Conservation (phyloP, 2,888 invertebrate genomes). For the Smittia sp. region DNA sequence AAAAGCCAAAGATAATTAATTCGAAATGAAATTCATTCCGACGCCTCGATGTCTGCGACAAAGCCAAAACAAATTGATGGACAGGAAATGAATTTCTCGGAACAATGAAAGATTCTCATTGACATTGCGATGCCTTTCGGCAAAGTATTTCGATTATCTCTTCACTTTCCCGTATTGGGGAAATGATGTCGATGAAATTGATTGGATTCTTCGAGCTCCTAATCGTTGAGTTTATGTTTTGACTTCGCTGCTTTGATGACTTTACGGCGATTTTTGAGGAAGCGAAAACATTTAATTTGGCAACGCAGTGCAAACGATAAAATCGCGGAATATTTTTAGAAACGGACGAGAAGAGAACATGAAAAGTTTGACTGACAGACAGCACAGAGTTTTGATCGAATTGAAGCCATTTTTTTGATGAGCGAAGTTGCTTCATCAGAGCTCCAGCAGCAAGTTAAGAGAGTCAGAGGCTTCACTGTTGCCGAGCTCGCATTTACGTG, state of each 20-base stretch:
- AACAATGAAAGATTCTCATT: background rate
- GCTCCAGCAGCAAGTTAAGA: too few relatives aligned
- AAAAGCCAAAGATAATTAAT: background rate
- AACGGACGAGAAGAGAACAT: background rate
- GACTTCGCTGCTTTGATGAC: background rate
- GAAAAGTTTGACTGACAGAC: background rate
- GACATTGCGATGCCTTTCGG: slow-evolving; percentile 7
- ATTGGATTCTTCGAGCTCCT: background rate
- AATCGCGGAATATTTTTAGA: background rate
- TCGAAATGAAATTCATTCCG: background rate
- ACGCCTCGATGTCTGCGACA: background rate
- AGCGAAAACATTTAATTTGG: background rate
- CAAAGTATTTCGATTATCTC: slow-evolving; percentile 1
- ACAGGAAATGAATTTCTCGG: slow-evolving; percentile 32
- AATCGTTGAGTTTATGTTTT: background rate
- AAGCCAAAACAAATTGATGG: background rate
- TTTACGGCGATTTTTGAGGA: background rate
- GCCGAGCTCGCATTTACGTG: too few relatives aligned
- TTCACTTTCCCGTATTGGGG: background rate
- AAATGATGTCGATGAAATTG: background rate
- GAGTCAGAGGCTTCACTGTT: too few relatives aligned
- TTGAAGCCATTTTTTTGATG: too few relatives aligned
- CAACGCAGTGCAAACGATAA: too few relatives aligned
- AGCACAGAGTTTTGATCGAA: too few relatives aligned
- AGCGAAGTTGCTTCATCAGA: too few relatives aligned